phyloP scores from a whole-genome alignment of 1,140 invertebrate genomes.

The Mizuhopecten yessoensis region DNA sequence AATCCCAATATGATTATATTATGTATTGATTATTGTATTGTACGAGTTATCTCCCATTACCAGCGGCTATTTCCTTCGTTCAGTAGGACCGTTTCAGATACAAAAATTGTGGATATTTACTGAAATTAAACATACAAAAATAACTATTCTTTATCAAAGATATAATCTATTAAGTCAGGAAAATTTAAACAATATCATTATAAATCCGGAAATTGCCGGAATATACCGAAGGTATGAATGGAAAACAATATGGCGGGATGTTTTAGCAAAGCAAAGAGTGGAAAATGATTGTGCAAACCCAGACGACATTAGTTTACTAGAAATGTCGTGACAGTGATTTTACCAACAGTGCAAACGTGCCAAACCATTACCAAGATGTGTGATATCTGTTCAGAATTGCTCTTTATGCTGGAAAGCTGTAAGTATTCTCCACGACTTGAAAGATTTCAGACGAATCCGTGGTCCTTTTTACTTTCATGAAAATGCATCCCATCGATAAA shows the following conservation, averaged over 20 bases:
- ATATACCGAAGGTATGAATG: constrained; percentile 13
- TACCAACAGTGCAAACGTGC: constrained; percentile 32
- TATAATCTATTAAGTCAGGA: not conserved
- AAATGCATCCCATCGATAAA: not conserved
- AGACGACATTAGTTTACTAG: not conserved
- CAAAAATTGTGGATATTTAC: not conserved
- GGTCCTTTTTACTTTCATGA: constrained; percentile 36
- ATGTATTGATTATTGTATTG: no score
- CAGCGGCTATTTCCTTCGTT: not conserved
- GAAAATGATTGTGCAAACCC: not conserved
- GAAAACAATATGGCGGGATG: constrained; percentile 57
- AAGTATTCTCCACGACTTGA: constrained; percentile 66
- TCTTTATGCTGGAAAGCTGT: constrained; percentile 80
- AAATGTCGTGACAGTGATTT: constrained; percentile 6
- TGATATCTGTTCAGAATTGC: constrained; percentile 81
- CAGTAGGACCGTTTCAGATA: not conserved
- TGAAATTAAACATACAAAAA: not conserved
- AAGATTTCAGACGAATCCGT: not conserved
- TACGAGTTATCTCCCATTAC: not conserved
- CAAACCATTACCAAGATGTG: constrained; percentile 75
- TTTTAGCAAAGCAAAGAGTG: not conserved
- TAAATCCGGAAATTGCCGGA: constrained; percentile 47
- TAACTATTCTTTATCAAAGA: not conserved
- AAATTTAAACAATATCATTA: not conserved
- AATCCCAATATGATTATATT: no score